Percentiles rank a stretch among this genome's conserved stretches.
These are phyloP conservation scores for Drosophila azteca DNA, from an alignment of 1,140 invertebrate genomes.

Conservation along the genomic window DNA sequence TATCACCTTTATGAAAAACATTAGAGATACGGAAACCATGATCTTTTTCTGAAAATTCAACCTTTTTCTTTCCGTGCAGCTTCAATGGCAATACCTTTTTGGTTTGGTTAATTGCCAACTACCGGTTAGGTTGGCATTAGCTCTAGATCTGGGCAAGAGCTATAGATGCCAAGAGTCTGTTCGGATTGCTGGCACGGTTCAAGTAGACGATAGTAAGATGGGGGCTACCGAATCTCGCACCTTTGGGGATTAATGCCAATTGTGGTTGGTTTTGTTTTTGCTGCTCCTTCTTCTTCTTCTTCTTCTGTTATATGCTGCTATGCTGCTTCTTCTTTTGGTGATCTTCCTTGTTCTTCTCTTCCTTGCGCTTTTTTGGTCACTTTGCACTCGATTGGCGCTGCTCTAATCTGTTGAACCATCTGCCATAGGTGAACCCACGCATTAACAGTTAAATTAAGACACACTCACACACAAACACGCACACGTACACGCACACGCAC, in stretches of 20 bases:
- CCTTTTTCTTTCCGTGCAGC: constrained; percentile 46
- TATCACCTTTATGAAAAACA: too few relatives aligned
- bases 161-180: not conserved
- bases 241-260: constrained; percentile 66
- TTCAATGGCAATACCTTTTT: constrained; percentile 39
- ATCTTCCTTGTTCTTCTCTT: not conserved
- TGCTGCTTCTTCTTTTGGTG: constrained; percentile 1
- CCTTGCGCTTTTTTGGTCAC: not conserved
- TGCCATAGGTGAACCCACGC: constrained; percentile 33
- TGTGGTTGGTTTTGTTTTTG: constrained; percentile 5
- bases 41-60: constrained; percentile 2
- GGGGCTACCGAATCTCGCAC: constrained; percentile 51
- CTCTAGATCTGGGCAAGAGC: constrained; percentile 28
- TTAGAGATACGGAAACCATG: too few relatives aligned
- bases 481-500: constrained; percentile 13
- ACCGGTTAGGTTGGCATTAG: constrained; percentile 56
- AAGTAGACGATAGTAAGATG: not conserved
- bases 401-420: constrained; percentile 39
- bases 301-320: too few relatives aligned
- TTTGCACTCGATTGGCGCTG: constrained; percentile 24
- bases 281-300: constrained; percentile 3
- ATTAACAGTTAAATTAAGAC: constrained; percentile 35
- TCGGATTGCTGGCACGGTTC: not conserved
- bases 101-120: constrained; percentile 66
- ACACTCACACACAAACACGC: constrained; percentile 17